Conservation (phyloP, 2,797 vertebrate genomes). For the Carcharodon carcharias region DNA sequence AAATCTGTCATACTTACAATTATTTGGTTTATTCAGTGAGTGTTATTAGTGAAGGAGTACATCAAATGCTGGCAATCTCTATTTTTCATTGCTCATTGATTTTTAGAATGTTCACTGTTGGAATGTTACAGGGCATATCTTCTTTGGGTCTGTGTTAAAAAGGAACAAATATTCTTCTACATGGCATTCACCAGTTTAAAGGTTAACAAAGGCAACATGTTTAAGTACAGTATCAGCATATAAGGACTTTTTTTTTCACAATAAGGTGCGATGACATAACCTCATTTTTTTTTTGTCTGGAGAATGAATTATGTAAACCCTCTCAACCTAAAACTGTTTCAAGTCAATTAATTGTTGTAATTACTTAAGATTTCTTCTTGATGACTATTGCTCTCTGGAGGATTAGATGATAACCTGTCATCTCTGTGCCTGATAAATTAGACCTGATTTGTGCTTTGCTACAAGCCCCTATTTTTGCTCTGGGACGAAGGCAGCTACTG, state of each 20-base stretch:
- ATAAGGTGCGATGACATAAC: constrained; percentile 49
- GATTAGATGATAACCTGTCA: constrained; percentile 74
- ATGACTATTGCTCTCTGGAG: constrained; percentile 72
- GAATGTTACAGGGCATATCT: not conserved
- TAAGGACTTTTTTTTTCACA: constrained; percentile 45
- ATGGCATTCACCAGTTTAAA: not conserved
- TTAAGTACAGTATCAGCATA: constrained; percentile 13
- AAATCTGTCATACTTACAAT: constrained; percentile 21
- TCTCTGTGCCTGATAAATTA: constrained; percentile 71
- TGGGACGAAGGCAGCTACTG: constrained; percentile 45
- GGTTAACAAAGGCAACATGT: not conserved
- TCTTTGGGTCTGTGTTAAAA: not conserved
- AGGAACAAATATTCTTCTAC: not conserved
- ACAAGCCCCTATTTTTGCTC: constrained; percentile 59
- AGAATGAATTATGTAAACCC: constrained; percentile 82
- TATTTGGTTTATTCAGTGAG: constrained; percentile 25
- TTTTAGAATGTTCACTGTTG: not conserved
- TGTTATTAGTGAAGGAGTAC: not conserved
- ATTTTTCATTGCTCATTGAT: not conserved
- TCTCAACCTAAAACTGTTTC: constrained; percentile 71
- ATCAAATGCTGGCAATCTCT: not conserved
- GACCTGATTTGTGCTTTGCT: constrained; percentile 69
- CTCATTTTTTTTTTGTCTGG: constrained; percentile 66
- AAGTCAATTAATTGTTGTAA: constrained; percentile 84
- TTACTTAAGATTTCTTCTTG: constrained; percentile 85